Evolutionary conservation across 1,140 invertebrate genomes (phyloP).

Genomic region (Gonatopus flavifemur): DNA sequence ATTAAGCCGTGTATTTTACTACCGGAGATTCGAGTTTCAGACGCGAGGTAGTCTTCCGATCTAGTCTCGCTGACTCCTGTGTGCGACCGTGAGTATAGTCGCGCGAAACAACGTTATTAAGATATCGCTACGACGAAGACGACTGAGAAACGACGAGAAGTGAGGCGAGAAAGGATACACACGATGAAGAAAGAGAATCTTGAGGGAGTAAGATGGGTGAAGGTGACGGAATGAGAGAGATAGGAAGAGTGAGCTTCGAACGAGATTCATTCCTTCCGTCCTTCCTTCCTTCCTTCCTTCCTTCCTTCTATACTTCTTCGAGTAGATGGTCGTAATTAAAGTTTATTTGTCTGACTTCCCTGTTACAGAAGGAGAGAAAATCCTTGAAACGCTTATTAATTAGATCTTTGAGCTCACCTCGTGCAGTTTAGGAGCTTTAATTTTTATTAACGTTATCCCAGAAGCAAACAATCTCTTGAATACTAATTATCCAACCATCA

Average conservation of each 20-base stretch:
- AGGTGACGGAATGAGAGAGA: background rate
- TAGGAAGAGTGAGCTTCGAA: too few species aligned
- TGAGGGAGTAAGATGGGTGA: background rate
- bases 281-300: too few species aligned
- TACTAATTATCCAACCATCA: too few species aligned
- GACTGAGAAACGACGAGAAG: background rate
- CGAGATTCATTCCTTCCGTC: too few species aligned
- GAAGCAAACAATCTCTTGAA: too few species aligned
- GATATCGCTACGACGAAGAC: constrained; percentile 13
- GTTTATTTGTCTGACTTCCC: background rate
- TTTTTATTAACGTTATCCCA: too few species aligned
- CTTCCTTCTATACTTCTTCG: too few species aligned
- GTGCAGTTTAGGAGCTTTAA: too few species aligned
- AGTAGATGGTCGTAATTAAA: constrained; percentile 18
- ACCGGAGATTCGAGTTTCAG: constrained; percentile 39
- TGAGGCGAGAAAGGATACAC: background rate
- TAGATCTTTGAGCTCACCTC: constrained; percentile 6
- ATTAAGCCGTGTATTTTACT: constrained; percentile 51
- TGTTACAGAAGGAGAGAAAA: too few species aligned
- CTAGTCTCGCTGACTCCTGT: constrained; percentile 19
- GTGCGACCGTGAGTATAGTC: constrained; percentile 16
- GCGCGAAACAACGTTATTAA: constrained; percentile 17
- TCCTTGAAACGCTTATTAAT: constrained; percentile 16
- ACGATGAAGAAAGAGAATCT: background rate
- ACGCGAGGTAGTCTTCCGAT: constrained; percentile 33